Conservation (phyloP, 2,888 invertebrate species). For the Meta bourneti region DNA sequence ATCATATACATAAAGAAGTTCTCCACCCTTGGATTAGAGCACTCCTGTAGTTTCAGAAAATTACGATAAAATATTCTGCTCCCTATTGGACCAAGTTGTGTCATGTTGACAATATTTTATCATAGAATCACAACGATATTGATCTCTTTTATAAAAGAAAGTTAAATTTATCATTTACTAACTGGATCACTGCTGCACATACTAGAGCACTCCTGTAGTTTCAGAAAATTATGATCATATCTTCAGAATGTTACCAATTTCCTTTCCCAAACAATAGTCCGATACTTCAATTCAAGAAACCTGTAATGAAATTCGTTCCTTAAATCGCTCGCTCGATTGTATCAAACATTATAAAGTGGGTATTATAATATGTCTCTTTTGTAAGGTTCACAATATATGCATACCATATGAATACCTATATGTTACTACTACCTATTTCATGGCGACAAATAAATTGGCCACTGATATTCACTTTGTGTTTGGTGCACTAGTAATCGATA, state of each 20-base stretch:
- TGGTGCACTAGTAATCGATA: slow-evolving; percentile 8
- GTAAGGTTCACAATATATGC: background rate
- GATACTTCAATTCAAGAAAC: background rate
- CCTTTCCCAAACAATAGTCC: background rate
- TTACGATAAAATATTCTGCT: too few species aligned
- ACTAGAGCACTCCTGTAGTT: too few species aligned
- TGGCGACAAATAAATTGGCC: background rate
- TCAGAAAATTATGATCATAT: background rate
- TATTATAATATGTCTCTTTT: background rate
- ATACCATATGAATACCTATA: too few species aligned
- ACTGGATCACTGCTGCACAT: too few species aligned
- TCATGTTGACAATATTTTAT: too few species aligned
- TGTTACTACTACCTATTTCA: background rate
- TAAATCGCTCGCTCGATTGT: background rate
- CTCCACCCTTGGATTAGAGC: too few species aligned
- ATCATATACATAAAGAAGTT: too few species aligned
- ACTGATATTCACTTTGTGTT: background rate
- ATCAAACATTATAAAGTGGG: background rate
- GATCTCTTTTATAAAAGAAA: too few species aligned
- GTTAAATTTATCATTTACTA: too few species aligned
- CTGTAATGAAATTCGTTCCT: background rate
- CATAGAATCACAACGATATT: too few species aligned
- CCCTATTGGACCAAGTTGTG: too few species aligned
- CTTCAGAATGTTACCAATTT: background rate
- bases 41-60: too few species aligned